phyloP scores from a whole-genome alignment of 2,113 vertebrate genomes.

The Quiscalus mexicanus region DNA sequence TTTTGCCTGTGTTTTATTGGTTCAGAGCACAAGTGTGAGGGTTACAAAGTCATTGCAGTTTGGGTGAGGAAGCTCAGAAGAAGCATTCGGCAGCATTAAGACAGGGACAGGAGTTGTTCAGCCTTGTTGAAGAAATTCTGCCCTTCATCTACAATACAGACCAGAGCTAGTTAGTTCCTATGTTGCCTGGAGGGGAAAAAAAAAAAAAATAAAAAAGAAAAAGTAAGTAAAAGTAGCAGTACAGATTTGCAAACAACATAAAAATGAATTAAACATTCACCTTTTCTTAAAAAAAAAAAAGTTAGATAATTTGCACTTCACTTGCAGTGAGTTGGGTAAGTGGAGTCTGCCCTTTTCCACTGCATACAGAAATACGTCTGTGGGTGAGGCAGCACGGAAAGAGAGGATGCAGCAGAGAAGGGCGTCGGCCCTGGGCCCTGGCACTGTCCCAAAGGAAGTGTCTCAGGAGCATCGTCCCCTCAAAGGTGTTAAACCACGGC shows the following conservation, averaged over 20 bases:
- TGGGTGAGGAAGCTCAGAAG: neutral
- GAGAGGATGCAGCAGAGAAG: neutral
- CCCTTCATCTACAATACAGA: neutral
- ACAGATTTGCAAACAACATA: neutral
- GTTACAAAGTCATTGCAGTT: neutral
- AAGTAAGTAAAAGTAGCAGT: neutral
- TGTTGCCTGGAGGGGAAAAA: neutral
- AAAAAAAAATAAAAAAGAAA: neutral
- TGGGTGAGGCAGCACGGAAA: neutral
- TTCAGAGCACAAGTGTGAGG: neutral
- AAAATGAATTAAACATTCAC: neutral
- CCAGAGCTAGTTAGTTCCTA: neutral
- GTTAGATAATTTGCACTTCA: neutral
- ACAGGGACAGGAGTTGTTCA: neutral
- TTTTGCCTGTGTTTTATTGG: neutral
- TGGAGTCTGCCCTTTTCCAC: neutral
- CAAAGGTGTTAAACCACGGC: neutral
- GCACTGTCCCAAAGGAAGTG: neutral
- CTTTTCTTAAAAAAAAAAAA: neutral
- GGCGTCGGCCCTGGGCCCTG: neutral
- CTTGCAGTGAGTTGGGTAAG: neutral
- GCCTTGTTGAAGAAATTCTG: neutral
- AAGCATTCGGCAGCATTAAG: rapidly evolving
- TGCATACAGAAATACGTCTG: rapidly evolving
- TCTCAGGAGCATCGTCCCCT: neutral